Conservation (phyloP, 2,797 vertebrate genomes). For the Siniperca scherzeri region DNA sequence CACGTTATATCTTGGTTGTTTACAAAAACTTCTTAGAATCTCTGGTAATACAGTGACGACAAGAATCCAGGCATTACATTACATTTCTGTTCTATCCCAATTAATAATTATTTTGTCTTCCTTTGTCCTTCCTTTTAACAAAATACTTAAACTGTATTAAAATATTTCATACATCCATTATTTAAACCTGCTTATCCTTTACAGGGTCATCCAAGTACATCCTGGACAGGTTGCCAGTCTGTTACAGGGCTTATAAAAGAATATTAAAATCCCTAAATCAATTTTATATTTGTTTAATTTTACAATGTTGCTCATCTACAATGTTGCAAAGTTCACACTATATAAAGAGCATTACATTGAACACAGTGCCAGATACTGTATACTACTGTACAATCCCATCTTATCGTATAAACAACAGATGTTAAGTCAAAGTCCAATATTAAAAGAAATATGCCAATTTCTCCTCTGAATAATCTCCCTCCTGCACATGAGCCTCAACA, state of each 20-base stretch:
- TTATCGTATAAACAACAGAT: slow-evolving; percentile 53
- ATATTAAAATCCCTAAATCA: slow-evolving; percentile 6
- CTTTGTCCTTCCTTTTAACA: background rate
- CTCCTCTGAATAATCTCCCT: slow-evolving; percentile 60
- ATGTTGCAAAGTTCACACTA: background rate
- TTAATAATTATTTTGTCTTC: background rate
- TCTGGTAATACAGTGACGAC: background rate
- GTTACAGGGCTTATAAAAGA: background rate
- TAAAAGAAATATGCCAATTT: slow-evolving; percentile 63
- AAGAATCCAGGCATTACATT: background rate
- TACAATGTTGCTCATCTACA: background rate
- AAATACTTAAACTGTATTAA: background rate
- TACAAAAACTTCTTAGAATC: background rate
- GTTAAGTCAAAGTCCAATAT: slow-evolving; percentile 9
- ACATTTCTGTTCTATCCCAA: background rate
- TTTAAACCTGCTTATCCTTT: background rate
- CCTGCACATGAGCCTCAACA: slow-evolving; percentile 51
- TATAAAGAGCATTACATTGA: background rate
- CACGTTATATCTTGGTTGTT: background rate
- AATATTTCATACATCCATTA: background rate
- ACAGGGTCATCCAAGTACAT: background rate
- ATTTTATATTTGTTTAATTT: background rate
- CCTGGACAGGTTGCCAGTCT: background rate
- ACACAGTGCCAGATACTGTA: background rate
- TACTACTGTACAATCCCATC: background rate